Evolutionary conservation across 1,140 invertebrate species (phyloP).

Genomic region (Lasioglossum albipes): DNA sequence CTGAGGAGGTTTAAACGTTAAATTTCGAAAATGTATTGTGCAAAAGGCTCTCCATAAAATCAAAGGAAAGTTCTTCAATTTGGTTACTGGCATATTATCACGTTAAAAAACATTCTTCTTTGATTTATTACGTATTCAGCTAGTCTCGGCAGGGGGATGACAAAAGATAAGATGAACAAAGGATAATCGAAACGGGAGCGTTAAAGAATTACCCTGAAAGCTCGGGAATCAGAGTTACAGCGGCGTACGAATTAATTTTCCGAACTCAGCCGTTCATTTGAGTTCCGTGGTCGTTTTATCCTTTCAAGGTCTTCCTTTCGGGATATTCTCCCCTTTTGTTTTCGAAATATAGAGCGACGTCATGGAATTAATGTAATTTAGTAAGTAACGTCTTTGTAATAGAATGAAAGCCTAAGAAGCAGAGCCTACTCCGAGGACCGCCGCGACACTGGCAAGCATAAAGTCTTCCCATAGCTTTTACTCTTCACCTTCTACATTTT

Average conservation of each 20-base stretch:
- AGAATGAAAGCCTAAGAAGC: constrained; percentile 38
- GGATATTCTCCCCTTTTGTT: constrained; percentile 1
- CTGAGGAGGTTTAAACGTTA: too few species aligned
- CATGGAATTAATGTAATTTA: constrained; percentile 32
- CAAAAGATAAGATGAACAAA: background rate
- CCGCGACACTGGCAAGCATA: constrained; percentile 15
- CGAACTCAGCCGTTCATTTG: background rate
- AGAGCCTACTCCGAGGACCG: constrained; percentile 18
- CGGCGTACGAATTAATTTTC: constrained; percentile 13
- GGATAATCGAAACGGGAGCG: background rate
- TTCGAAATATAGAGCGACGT: constrained; percentile 22
- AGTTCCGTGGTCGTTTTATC: constrained; percentile 11
- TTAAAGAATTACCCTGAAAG: background rate
- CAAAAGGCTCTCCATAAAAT: too few species aligned
- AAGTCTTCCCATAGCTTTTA: background rate
- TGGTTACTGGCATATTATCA: too few species aligned
- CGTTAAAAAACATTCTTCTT: background rate
- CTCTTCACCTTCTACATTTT: background rate
- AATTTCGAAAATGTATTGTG: too few species aligned
- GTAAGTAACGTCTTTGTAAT: constrained; percentile 39
- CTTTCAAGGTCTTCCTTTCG: background rate
- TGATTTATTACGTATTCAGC: background rate
- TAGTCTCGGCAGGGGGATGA: too few species aligned
- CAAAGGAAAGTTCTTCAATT: too few species aligned
- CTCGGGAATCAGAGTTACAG: background rate